Percentiles rank a stretch among this genome's conserved stretches.
Evolutionary conservation across 2,888 invertebrate genomes (phyloP).

Genomic region (Melipona beecheii): DNA sequence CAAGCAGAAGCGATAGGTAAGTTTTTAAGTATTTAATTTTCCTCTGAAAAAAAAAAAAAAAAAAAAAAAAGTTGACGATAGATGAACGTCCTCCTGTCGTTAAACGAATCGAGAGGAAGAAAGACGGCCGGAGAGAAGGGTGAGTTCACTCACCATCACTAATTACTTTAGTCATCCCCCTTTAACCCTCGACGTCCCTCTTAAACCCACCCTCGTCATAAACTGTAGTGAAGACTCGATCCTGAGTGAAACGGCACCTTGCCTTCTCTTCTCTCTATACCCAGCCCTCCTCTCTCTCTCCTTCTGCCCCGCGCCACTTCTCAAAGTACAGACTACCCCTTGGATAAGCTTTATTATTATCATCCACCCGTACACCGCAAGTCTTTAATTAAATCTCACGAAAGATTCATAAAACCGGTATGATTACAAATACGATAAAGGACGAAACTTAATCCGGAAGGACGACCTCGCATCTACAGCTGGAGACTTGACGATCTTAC

Average conservation of each 20-base stretch:
- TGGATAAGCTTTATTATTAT: conserved; percentile 73
- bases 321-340: conserved; percentile 69
- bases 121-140: conserved; percentile 56
- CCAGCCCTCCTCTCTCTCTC: not conserved
- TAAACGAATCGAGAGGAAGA: conserved; percentile 63
- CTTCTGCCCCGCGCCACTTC: conserved; percentile 24
- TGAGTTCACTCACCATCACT: conserved; percentile 76
- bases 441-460: conserved; percentile 7
- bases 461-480: not conserved
- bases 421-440: conserved; percentile 50
- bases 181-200: conserved; percentile 71
- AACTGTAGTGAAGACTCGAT: conserved; percentile 74
- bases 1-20: not conserved
- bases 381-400: conserved; percentile 73
- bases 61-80: conserved; percentile 31
- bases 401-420: conserved; percentile 69
- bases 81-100: conserved; percentile 60
- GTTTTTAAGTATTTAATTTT: conserved; percentile 25
- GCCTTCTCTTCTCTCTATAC: conserved; percentile 47
- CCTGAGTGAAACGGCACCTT: conserved; percentile 70
- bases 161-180: conserved; percentile 78
- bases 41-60: not conserved
- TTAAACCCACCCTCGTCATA: conserved; percentile 74
- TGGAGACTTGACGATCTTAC: too few relatives aligned
- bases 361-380: conserved; percentile 70